Evolutionary conservation across 1,140 invertebrate genomes (phyloP).

Genomic region (Drosophila mauritiana): DNA sequence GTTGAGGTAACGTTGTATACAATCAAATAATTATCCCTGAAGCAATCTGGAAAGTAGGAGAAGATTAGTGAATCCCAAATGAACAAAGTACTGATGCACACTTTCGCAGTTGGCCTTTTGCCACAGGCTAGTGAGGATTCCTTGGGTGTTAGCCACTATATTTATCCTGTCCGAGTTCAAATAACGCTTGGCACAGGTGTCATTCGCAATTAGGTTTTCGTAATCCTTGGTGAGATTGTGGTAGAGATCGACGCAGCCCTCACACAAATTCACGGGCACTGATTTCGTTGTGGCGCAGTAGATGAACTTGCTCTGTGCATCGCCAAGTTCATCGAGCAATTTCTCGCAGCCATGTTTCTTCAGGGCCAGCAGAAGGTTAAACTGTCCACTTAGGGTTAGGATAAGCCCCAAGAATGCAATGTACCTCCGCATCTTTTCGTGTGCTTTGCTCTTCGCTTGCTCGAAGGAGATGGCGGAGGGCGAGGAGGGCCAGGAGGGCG

Average conservation of each 20-base stretch:
- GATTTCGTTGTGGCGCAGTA: constrained; percentile 62
- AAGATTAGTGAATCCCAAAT: background rate
- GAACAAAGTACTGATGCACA: constrained; percentile 17
- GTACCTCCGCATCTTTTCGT: constrained; percentile 19
- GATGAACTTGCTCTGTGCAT: constrained; percentile 57
- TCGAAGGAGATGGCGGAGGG: background rate
- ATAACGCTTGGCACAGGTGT: constrained; percentile 60
- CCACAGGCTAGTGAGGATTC: constrained; percentile 60
- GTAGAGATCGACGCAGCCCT: constrained; percentile 21
- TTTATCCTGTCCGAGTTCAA: constrained; percentile 72
- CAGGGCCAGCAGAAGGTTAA: background rate
- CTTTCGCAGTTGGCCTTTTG: constrained; percentile 67
- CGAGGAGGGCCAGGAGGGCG: too few species aligned
- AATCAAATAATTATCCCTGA: constrained; percentile 8
- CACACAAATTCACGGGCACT: constrained; percentile 60
- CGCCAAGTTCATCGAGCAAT: constrained; percentile 42
- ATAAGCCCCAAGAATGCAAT: constrained; percentile 3
- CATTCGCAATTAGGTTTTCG: constrained; percentile 8
- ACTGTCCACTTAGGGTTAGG: constrained; percentile 4
- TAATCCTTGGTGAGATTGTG: constrained; percentile 10
- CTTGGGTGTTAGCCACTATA: constrained; percentile 60
- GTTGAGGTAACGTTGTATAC: constrained; percentile 26
- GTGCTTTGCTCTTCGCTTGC: background rate
- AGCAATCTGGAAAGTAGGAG: constrained; percentile 53
- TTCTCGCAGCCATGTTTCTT: background rate